Base-by-base conservation (phyloP, 2,797 vertebrate species). In the Merluccius polli region DNA sequence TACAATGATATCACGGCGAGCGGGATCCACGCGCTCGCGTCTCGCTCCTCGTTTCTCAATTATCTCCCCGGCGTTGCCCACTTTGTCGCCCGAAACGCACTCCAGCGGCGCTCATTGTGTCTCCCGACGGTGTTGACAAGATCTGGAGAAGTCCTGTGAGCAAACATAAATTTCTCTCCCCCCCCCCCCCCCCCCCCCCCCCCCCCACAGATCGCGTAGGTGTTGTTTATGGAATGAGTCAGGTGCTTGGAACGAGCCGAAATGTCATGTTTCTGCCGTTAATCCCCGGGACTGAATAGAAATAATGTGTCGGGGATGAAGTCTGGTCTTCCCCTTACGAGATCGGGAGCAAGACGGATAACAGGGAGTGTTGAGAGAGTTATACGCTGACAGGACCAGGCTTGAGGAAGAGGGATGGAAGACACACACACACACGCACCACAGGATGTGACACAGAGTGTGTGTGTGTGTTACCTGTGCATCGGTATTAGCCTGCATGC, bases 111-210 rank as follows among this genome's bases (percentile, higher is more conserved):
- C 87, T 90, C 76, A 87, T 90, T 87, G 91, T 91, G 85, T 86
- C 88, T 89, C 84, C 87, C 83, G 87, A 87, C 86, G 82, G 52
- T 91, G 86, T 90, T 90, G 90, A 92, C 91, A 85, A 86, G 74
- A 90, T 90, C 90, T 92, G 52, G 85, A 93, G 92, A 90, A 84
- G 85, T 87, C 91, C 85, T 89, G 87, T 75, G 87, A 84, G 88
- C 79, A 90, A 90, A 90, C 87, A 92, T 93, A 93, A 94, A 93
- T 90, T 93, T 91, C 91, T 91, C 79, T 82, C 81, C 80, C 83
- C 44, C 44, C 44, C 15, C 18, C 3, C 81, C 79, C 83, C 44
- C 15, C 18, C 3, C 81, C 79, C 83, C 81, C 80, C 83, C 44
- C 44, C 44, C 15, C 18, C 3, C 81, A 79, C 83, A 83, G 82